phyloP scores from a whole-genome alignment of 2,797 vertebrate species.

The Schizopygopsis pylzovi region DNA sequence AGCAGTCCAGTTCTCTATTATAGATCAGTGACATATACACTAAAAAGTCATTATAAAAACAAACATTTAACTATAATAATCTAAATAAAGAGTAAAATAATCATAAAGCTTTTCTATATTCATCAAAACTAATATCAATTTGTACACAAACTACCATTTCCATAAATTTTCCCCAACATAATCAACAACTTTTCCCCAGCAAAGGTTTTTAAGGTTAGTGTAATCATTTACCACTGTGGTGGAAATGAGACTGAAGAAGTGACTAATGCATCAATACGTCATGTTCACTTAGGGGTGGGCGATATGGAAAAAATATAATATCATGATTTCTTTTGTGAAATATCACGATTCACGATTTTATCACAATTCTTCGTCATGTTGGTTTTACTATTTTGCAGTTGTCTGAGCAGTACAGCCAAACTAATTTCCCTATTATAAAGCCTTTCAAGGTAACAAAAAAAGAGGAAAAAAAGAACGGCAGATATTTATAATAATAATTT shows the following conservation, averaged over 20 bases:
- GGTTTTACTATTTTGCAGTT: too few relatives aligned
- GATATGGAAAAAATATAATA: too few relatives aligned
- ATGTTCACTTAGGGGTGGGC: too few relatives aligned
- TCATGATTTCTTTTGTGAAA: too few relatives aligned
- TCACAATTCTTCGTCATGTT: too few relatives aligned
- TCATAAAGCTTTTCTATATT: neutral
- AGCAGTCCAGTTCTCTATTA: too few relatives aligned
- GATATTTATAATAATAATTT: too few relatives aligned
- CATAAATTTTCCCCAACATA: neutral
- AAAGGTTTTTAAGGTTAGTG: neutral
- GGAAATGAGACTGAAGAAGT: neutral
- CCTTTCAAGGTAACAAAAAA: too few relatives aligned
- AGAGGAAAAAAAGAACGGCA: too few relatives aligned
- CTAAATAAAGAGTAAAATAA: neutral
- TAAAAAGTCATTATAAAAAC: neutral
- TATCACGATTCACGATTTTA: too few relatives aligned
- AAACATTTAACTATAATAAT: neutral
- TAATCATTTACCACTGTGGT: neutral
- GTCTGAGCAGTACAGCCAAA: too few relatives aligned
- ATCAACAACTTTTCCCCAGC: neutral
- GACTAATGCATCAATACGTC: neutral
- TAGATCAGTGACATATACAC: neutral
- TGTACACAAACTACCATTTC: neutral
- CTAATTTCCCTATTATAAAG: too few relatives aligned
- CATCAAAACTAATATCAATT: neutral